Conservation (phyloP, 2,888 invertebrate genomes). For the Philhelius pedissequus region DNA sequence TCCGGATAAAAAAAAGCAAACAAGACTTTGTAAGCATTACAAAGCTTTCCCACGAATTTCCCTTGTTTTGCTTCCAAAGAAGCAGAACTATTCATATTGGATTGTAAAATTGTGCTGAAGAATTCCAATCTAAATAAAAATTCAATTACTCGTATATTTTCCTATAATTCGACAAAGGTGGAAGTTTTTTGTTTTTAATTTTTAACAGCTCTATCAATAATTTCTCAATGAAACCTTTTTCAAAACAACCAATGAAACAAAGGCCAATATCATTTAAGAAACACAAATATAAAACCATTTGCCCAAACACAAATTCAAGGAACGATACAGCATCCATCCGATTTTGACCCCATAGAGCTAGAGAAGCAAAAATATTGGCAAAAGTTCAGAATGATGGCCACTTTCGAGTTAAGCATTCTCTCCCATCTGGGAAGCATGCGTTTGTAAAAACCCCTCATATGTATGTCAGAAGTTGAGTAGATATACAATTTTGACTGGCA, state of each 20-base stretch:
- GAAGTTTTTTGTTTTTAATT: slow-evolving; percentile 36
- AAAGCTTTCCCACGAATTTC: background rate
- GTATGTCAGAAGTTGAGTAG: slow-evolving; percentile 14
- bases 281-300: slow-evolving; percentile 18
- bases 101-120: background rate
- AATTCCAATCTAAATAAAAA: background rate
- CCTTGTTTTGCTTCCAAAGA: background rate
- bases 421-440: slow-evolving; percentile 5
- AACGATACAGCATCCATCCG: background rate
- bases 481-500: slow-evolving; percentile 38
- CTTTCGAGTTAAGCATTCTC: background rate
- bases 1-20: background rate
- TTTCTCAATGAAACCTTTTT: slow-evolving; percentile 23
- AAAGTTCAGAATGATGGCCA: background rate
- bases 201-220: slow-evolving; percentile 30
- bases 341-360: background rate
- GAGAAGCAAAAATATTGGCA: slow-evolving; percentile 12
- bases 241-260: background rate
- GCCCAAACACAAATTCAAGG: background rate
- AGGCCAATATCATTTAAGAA: background rate
- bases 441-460: slow-evolving; percentile 18
- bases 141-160: background rate
- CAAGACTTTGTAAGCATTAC: background rate
- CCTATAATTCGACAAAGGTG: background rate
- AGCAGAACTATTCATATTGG: background rate